phyloP scores from a whole-genome alignment of 2,888 invertebrate genomes.

The Agriopis aurantiaria region DNA sequence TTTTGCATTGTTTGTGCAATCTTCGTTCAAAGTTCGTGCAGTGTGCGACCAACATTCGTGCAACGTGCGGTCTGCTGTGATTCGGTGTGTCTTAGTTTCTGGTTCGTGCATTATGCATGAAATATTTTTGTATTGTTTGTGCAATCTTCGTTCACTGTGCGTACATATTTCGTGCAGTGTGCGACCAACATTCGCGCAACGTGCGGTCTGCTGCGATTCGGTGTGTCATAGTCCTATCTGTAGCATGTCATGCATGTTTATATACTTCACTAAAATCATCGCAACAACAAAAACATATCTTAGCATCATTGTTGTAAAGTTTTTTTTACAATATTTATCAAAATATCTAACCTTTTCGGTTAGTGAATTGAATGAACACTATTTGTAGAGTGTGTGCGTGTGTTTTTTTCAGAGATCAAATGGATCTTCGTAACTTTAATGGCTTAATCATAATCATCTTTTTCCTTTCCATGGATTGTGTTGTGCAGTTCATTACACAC shows the following conservation, averaged over 20 bases:
- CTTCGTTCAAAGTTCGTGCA: constrained; percentile 7
- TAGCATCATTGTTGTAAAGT: constrained; percentile 22
- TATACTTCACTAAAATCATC: constrained; percentile 56
- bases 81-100: not conserved
- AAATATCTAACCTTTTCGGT: constrained; percentile 53
- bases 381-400: constrained; percentile 7
- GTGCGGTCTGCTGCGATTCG: constrained; percentile 32
- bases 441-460: constrained; percentile 53
- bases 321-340: constrained; percentile 2
- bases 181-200: not conserved
- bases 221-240: constrained; percentile 46
- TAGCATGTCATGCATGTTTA: constrained; percentile 69
- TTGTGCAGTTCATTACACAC: constrained; percentile 57
- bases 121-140: not conserved
- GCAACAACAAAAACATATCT: not conserved
- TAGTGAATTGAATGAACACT: constrained; percentile 54
- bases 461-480: constrained; percentile 84
- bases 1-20: not conserved
- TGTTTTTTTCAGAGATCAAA: constrained; percentile 18
- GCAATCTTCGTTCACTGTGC: not conserved
- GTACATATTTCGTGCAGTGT: constrained; percentile 7
- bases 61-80: not conserved
- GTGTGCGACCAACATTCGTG: not conserved
- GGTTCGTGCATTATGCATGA: not conserved
- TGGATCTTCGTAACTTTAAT: constrained; percentile 43